Evolutionary conservation across 1,140 invertebrate species (phyloP), one percentile per base, ranked within the genome.

Genomic region (Drosophila aff.): DNA sequence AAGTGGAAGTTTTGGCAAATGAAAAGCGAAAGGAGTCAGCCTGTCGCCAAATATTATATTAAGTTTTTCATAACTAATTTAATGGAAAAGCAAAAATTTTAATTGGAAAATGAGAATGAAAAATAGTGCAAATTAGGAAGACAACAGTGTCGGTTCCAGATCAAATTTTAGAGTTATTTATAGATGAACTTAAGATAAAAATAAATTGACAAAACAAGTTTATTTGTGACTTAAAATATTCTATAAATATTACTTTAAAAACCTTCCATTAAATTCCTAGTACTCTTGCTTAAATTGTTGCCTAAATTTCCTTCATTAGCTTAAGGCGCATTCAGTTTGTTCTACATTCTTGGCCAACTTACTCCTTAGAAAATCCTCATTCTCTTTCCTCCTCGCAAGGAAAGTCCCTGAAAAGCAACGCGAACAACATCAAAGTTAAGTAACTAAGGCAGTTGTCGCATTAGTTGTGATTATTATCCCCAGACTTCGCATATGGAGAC

Each of bases 391-490:
- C 10, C 9, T 33, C 43, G 16, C 28, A 40, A 41, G 31, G 31
- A 57, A 41, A 73, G 53, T 50, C 57, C 79, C 41, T 46, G 73
- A 59, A 73, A 65, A 79, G 60, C 58, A 58, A 23, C 72, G n/a
- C 16, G 3, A 15, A 21, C 73, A 50, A 76, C 73, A 66, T 64
- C 59, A 76, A 71, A 67, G 69, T 72, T 72, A 60, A 57, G 79
- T 77, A 76, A 84, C 76, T 67, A 71, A 89, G 84, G 81, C 72
- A 74, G 73, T 90, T 72, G 77, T 63, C 73, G 84, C 77, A 89
- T 87, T 87, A 87, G 85, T 72, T 81, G 80, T 81, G 85, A 87
- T 84, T 89, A 90, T 87, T 86, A 77, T 71, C 62, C 64, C 79
- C 64, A 57, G 63, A 78, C 83, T 62, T 52, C 65, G 53, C 38